Percentiles rank a stretch among this genome's conserved stretches.
Conservation (phyloP, 2,888 invertebrate species). For the Acleris holmiana region DNA sequence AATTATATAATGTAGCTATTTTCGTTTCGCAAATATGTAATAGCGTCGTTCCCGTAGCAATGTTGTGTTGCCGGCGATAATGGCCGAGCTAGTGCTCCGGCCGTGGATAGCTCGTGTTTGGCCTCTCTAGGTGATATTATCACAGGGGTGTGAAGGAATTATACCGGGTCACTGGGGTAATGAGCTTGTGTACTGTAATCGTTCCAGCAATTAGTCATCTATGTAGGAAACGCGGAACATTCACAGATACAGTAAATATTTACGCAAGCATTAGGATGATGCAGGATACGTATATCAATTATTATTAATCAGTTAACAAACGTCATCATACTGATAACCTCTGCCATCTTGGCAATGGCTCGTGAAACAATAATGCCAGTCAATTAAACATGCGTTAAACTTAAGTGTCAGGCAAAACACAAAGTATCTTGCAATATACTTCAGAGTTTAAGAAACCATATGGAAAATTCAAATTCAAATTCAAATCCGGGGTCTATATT, state of each 20-base stretch:
- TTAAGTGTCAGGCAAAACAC: too few relatives aligned
- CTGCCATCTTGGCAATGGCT: constrained; percentile 11
- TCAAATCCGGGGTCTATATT: too few relatives aligned
- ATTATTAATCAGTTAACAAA: constrained; percentile 3
- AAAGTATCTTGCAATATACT: too few relatives aligned
- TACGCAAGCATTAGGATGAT: constrained; percentile 15
- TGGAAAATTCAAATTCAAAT: too few relatives aligned
- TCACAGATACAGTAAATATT: constrained; percentile 6
- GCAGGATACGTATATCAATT: constrained; percentile 8
- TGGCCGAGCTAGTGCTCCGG: constrained; percentile 4
- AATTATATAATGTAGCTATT: constrained; percentile 37
- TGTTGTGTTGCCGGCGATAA: neutral
- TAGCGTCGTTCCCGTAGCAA: constrained; percentile 1
- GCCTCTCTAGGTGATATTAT: neutral
- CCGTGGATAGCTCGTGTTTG: constrained; percentile 5
- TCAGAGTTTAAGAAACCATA: too few relatives aligned
- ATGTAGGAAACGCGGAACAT: constrained; percentile 14
- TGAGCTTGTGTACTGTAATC: neutral
- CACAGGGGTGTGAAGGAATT: neutral
- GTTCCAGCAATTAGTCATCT: neutral
- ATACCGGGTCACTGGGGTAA: constrained; percentile 14
- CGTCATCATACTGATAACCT: constrained; percentile 23
- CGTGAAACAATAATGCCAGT: constrained; percentile 17
- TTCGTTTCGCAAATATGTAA: constrained; percentile 7
- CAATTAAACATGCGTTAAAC: neutral